phyloP scores from a whole-genome alignment of 2,888 invertebrate genomes.

The Nasonovia ribisnigri region DNA sequence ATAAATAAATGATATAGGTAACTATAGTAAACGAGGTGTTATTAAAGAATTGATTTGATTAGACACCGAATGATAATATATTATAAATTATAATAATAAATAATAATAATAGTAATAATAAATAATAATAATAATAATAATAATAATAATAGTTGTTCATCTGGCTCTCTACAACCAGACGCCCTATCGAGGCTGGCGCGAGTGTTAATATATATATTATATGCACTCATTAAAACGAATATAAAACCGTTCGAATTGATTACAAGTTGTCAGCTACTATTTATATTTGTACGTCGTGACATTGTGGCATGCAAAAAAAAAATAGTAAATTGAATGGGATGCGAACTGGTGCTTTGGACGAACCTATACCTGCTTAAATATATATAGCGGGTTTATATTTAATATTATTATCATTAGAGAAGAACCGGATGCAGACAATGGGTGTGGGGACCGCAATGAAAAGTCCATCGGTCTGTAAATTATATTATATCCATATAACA shows the following conservation, averaged over 20 bases:
- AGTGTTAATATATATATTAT: background rate
- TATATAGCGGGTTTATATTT: background rate
- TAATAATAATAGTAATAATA: background rate
- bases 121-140: background rate
- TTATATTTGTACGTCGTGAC: background rate
- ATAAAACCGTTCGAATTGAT: conserved; percentile 24
- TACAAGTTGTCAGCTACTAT: conserved; percentile 21
- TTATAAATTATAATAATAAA: background rate
- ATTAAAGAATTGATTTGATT: background rate
- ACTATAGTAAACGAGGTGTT: background rate
- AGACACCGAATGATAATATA: conserved; percentile 3
- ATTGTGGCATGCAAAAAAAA: conserved; percentile 9
- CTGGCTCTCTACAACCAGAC: background rate
- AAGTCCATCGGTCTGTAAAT: conserved; percentile 14
- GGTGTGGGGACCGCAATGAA: background rate
- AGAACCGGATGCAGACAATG: conserved; percentile 38
- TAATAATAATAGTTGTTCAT: background rate
- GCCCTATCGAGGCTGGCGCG: background rate
- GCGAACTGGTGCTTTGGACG: background rate
- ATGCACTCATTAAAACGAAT: background rate
- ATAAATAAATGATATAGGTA: background rate
- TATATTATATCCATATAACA: background rate
- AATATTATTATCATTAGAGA: conserved; percentile 18
- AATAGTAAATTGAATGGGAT: conserved; percentile 32
- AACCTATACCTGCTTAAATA: background rate